A percentile compares a stretch with the other conserved stretches of the same genome.
Conservation (phyloP, 2,888 invertebrate species). For the Tupiocoris notatus region DNA sequence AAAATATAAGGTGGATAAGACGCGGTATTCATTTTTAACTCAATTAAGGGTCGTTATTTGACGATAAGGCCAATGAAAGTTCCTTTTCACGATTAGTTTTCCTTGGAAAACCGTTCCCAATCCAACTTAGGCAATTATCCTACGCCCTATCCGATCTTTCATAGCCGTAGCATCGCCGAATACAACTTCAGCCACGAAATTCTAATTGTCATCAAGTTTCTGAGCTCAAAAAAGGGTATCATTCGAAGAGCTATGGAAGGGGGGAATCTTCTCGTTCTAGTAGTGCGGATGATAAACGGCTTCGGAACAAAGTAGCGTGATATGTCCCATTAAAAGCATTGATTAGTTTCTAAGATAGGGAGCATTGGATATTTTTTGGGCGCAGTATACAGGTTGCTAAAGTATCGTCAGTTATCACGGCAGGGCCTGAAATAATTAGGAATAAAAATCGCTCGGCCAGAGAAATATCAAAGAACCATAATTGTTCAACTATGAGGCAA, state of each 20-base stretch:
- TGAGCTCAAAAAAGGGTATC: slow-evolving; percentile 24
- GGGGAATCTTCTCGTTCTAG: slow-evolving; percentile 37
- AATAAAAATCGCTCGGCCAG: slow-evolving; percentile 7
- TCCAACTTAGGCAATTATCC: slow-evolving; percentile 31
- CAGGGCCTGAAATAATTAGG: slow-evolving; percentile 39
- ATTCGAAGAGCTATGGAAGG: slow-evolving; percentile 15
- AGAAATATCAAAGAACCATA: slow-evolving; percentile 3
- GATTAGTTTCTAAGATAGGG: slow-evolving; percentile 46
- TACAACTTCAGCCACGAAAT: not conserved
- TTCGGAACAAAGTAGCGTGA: slow-evolving; percentile 46
- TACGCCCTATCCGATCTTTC: not conserved
- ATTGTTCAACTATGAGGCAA: not conserved
- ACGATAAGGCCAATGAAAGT: not conserved
- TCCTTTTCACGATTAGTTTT: not conserved
- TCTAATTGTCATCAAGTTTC: slow-evolving; percentile 31
- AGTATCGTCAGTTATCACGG: slow-evolving; percentile 43
- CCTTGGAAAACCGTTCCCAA: slow-evolving; percentile 1
- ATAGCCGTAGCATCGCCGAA: not conserved
- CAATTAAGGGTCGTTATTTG: too few species aligned
- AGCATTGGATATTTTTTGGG: slow-evolving; percentile 46
- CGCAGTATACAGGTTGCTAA: slow-evolving; percentile 38
- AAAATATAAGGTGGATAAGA: too few species aligned
- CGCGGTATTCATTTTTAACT: too few species aligned
- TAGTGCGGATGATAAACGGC: slow-evolving; percentile 43
- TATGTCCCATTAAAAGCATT: slow-evolving; percentile 47